Conservation (phyloP, 92 coral and sea anemone species). For the Parazoanthus swiftii region DNA sequence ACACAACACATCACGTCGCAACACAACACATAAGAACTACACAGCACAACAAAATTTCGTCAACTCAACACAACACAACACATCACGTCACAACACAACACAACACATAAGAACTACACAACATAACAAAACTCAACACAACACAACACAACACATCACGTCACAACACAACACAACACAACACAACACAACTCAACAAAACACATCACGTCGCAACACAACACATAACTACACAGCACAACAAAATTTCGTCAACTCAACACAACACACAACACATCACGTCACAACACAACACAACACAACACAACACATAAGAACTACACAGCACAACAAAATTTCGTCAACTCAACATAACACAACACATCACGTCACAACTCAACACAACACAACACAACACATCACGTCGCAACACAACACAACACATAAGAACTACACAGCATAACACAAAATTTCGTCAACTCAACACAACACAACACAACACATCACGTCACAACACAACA, state of each 20-base stretch:
- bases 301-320: neutral
- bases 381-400: neutral
- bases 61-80: neutral
- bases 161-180: neutral
- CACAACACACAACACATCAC: neutral
- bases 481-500: neutral
- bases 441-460: too few relatives aligned
- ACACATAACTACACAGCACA: too few relatives aligned
- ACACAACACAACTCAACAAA: neutral
- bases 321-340: neutral
- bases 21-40: neutral
- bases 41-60: neutral
- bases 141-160: too few relatives aligned
- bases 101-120: too few relatives aligned
- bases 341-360: too few relatives aligned
- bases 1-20: too few relatives aligned
- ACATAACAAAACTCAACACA: too few relatives aligned
- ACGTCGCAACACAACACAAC: neutral
- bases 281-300: neutral
- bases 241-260: neutral
- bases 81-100: neutral
- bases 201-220: constrained; percentile 31
- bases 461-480: too few relatives aligned
- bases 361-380: neutral
- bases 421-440: too few relatives aligned